A percentile compares a stretch with the other conserved stretches of the same genome.
These are phyloP conservation scores for Ochlodes sylvanus DNA, from an alignment of 2,888 invertebrate species.

Conservation along the genomic window DNA sequence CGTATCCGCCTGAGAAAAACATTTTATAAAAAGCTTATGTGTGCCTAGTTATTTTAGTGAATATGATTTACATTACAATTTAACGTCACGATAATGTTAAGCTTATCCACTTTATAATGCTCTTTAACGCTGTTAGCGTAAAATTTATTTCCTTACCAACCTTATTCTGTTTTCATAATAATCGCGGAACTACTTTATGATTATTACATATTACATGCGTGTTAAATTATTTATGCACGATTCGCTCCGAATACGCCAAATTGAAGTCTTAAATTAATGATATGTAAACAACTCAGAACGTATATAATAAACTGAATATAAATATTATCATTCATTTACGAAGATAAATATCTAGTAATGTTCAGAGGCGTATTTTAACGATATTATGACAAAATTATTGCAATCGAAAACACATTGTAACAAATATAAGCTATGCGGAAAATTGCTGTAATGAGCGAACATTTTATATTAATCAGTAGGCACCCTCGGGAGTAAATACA, in stretches of 20 bases:
- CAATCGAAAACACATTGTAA: too few species aligned
- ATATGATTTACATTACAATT: not conserved
- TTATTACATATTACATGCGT: constrained; percentile 17
- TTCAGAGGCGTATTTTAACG: too few species aligned
- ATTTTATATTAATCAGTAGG: too few species aligned
- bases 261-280: constrained; percentile 20
- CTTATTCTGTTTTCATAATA: constrained; percentile 20
- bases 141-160: constrained; percentile 20
- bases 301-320: not conserved
- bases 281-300: not conserved
- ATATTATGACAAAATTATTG: too few species aligned
- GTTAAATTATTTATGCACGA: constrained; percentile 30
- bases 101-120: not conserved
- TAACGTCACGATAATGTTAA: not conserved
- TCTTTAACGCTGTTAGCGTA: not conserved
- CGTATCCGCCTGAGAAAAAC: not conserved
- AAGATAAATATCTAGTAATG: too few species aligned
- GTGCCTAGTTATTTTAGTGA: not conserved
- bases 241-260: constrained; percentile 27
- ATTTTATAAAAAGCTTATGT: not conserved
- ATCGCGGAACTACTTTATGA: constrained; percentile 24
- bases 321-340: not conserved
- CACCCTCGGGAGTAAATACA: too few species aligned
- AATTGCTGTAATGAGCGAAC: too few species aligned
- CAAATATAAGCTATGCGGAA: too few species aligned